Evolutionary conservation across 2,797 vertebrate genomes (phyloP).

Genomic region (Melanotaenia pygmaea): DNA sequence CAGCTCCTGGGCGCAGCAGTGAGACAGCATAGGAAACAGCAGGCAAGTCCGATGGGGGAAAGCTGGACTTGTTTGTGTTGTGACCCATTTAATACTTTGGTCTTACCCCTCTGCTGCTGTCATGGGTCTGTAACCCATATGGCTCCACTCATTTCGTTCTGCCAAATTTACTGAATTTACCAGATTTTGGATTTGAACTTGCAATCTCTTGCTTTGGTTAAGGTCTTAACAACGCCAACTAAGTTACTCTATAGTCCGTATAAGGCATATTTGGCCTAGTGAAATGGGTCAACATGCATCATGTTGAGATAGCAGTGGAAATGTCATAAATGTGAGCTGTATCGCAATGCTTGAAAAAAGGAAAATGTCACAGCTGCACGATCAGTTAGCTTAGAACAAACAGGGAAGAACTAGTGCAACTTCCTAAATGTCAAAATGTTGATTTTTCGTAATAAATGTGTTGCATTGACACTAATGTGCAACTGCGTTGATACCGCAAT

Average conservation of each 20-base stretch:
- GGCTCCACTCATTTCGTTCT: conserved; percentile 14
- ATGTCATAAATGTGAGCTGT: background rate
- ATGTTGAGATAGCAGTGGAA: background rate
- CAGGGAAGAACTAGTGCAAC: no score
- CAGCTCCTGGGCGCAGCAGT: conserved; percentile 38
- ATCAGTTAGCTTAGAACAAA: no score
- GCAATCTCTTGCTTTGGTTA: background rate
- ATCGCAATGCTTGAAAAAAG: no score
- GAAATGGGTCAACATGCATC: no score
- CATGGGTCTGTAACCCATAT: conserved; percentile 49
- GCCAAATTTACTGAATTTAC: conserved; percentile 23
- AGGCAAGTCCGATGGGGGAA: conserved; percentile 27
- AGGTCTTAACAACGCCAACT: background rate
- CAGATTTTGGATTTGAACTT: background rate
- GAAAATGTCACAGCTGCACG: no score
- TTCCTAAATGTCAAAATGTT: no score
- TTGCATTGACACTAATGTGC: background rate
- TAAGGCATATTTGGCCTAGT: no score
- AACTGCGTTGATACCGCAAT: background rate
- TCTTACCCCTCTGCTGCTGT: conserved; percentile 25
- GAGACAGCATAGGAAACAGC: conserved; percentile 49
- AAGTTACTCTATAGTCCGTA: background rate
- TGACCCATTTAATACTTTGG: conserved; percentile 62
- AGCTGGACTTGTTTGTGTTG: conserved; percentile 47
- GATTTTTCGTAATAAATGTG: no score